A percentile compares a stretch with the other conserved stretches of the same genome.
phyloP scores from a whole-genome alignment of 35 echinoderm and acorn worm species.

The Diadema setosum region DNA sequence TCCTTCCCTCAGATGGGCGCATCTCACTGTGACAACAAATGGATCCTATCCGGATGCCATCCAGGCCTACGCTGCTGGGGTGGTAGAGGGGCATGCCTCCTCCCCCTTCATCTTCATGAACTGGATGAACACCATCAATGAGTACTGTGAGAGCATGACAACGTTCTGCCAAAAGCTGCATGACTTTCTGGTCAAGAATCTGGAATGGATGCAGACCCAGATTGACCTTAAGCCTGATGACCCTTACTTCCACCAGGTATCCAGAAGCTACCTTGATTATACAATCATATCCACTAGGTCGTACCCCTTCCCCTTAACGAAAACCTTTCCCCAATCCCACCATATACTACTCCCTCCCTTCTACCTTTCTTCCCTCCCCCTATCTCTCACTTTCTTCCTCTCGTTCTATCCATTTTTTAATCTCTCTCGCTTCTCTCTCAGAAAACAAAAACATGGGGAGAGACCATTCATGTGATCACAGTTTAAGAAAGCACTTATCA shows the following conservation, averaged over 20 bases:
- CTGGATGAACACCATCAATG: slow-evolving; percentile 62
- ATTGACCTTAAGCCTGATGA: slow-evolving; percentile 49
- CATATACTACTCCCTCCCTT: too few species aligned
- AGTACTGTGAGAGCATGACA: slow-evolving; percentile 20
- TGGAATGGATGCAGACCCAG: slow-evolving; percentile 57
- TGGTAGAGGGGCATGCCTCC: slow-evolving; percentile 53
- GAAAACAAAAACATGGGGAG: too few species aligned
- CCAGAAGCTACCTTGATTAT: too few species aligned
- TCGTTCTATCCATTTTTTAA: too few species aligned
- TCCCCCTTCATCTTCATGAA: slow-evolving; percentile 59
- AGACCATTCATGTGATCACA: too few species aligned
- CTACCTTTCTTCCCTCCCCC: too few species aligned
- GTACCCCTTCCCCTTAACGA: too few species aligned
- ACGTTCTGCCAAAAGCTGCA: slow-evolving; percentile 39
- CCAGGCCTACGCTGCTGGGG: slow-evolving; percentile 70
- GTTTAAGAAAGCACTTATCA: too few species aligned
- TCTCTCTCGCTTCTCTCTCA: too few species aligned
- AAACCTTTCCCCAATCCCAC: too few species aligned
- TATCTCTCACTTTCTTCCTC: too few species aligned
- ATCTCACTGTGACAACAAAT: slow-evolving; percentile 69
- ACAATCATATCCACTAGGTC: too few species aligned
- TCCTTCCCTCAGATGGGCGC: slow-evolving; percentile 42
- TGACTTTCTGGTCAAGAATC: slow-evolving; percentile 28
- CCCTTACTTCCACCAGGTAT: slow-evolving; percentile 75
- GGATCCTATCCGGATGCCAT: slow-evolving; percentile 28